Conservation (phyloP, 2,888 invertebrate genomes). For the Cheilosia impressa region DNA sequence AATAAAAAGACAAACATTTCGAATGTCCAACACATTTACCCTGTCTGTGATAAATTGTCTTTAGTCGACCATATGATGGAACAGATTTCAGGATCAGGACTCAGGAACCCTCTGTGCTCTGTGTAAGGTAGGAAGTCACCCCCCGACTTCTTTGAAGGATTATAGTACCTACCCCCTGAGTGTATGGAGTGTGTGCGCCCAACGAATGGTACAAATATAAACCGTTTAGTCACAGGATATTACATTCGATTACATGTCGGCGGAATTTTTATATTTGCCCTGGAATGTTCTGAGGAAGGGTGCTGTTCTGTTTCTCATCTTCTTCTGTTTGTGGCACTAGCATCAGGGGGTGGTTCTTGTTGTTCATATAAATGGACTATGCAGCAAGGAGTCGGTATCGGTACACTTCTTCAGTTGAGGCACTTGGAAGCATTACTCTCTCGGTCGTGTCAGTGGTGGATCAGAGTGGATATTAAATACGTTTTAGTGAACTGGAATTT, state of each 20-base stretch:
- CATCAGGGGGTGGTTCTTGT: conserved; percentile 36
- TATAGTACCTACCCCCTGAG: conserved; percentile 48
- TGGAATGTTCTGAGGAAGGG: conserved; percentile 53
- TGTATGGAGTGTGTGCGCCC: conserved; percentile 77
- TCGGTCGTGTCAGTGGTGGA: conserved; percentile 41
- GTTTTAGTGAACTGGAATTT: conserved; percentile 72
- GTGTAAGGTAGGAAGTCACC: conserved; percentile 67
- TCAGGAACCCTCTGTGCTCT: conserved; percentile 21
- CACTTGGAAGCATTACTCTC: conserved; percentile 26
- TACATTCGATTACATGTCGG: conserved; percentile 81
- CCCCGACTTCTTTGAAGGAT: conserved; percentile 55
- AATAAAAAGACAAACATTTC: conserved; percentile 72
- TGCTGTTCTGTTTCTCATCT: conserved; percentile 17
- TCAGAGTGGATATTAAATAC: conserved; percentile 68
- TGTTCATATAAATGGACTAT: neutral
- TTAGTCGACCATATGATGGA: conserved; percentile 78
- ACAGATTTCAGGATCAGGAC: conserved; percentile 79
- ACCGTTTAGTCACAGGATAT: conserved; percentile 84
- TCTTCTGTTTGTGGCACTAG: conserved; percentile 20
- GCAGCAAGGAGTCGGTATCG: too few relatives aligned
- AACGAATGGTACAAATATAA: conserved; percentile 83
- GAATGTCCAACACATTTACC: conserved; percentile 72
- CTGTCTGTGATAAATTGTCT: conserved; percentile 76
- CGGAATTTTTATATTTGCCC: conserved; percentile 75
- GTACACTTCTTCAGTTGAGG: conserved; percentile 15